Percentiles rank a stretch among this genome's conserved stretches.
These are phyloP conservation scores for Brachionus asplanchnoidis DNA, from an alignment of 1,140 invertebrate species.

Conservation along the genomic window DNA sequence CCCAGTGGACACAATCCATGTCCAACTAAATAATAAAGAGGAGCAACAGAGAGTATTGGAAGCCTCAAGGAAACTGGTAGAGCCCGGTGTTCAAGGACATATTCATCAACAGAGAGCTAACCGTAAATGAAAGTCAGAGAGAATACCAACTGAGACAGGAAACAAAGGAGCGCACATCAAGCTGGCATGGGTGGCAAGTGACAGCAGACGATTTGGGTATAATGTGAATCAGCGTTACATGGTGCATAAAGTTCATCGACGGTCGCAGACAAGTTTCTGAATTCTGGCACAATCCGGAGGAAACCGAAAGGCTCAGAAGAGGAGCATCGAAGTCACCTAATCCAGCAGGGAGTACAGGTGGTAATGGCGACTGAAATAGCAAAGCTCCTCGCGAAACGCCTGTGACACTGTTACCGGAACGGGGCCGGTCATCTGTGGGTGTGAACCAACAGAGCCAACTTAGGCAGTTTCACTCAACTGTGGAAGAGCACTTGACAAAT, in stretches of 20 bases:
- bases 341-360: neutral
- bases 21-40: no score
- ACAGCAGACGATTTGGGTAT: no score
- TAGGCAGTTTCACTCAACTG: neutral
- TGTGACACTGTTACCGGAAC: neutral
- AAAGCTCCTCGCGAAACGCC: neutral
- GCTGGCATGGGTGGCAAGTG: no score
- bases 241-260: no score
- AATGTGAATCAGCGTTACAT: no score
- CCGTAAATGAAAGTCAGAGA: no score
- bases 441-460: neutral
- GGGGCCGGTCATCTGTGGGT: no score
- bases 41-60: neutral
- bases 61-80: neutral
- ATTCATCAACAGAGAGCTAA: neutral
- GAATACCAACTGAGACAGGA: no score
- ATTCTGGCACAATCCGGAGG: no score
- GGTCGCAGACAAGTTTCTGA: no score
- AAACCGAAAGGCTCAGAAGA: neutral
- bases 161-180: no score
- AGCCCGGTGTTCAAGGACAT: neutral
- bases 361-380: neutral
- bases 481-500: neutral
- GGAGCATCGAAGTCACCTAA: neutral
- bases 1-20: no score